Base-by-base conservation (phyloP, 1,140 invertebrate species). In the Melitaea cinxia region DNA sequence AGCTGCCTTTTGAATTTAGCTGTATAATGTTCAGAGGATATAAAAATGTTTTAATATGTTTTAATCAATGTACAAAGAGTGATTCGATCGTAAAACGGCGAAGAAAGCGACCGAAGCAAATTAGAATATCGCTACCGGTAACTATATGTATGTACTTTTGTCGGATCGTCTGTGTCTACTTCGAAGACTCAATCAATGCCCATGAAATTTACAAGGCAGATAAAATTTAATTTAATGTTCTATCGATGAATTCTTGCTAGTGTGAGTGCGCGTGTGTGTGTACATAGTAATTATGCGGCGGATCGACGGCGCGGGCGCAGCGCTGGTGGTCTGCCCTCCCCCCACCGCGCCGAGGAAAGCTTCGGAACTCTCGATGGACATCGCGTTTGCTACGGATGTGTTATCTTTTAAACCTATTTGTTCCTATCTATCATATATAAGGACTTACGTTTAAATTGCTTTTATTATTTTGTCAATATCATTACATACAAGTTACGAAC, bases 171-270 rank as follows among this genome's bases (percentile, higher is more conserved):
- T 61, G 65, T 61, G 60, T 69, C 65, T 77, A 75, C 65, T 59
- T 68, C 69, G 68, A 81, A 86, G 83, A 78, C 78, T 83, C 78
- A 84, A 85, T 86, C 80, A 83, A 77, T 77, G 77, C 75, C 83
- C 79, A 82, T 82, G 80, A 87, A 88, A 74, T 89, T 89, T 88
- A 88, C 78, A 88, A 85, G 81, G 77, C 75, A 88, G 82, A 88
- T 88, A 85, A 85, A 82, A 80, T 81, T 86, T 85, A 83, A 82
- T 83, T 81, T 85, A 81, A 81, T 78, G 80, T 82, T 82, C 77
- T 84, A 78, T 81, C 75, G 79, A 76, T 83, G 78, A 65, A 69
- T 77, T 53, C 53, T 50, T 50, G 59, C 23, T 47, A 54, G 50
- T 61, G 50, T 62, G 65, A 67, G 74, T 78, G 78, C 75, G 76